phyloP scores from a whole-genome alignment of 2,113 vertebrate species.

The Scytalopus superciliaris region DNA sequence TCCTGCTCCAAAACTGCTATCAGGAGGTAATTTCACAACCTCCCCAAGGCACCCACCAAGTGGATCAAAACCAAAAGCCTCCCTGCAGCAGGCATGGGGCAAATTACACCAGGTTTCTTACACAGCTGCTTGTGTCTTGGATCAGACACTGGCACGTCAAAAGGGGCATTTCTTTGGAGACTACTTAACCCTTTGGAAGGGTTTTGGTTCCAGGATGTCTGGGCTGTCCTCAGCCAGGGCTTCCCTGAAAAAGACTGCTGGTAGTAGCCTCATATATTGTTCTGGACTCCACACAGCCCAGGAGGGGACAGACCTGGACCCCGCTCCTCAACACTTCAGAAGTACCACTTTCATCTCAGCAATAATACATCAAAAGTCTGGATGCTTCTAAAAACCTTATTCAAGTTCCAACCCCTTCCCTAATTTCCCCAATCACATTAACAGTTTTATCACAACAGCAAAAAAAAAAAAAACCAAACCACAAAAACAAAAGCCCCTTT shows the following conservation, averaged over 20 bases:
- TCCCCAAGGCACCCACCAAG: not conserved
- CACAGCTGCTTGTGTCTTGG: not conserved
- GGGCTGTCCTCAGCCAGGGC: not conserved
- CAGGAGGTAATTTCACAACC: not conserved
- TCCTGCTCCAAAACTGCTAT: not conserved
- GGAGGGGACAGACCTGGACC: accelerated
- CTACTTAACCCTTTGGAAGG: not conserved
- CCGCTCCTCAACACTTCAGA: not conserved
- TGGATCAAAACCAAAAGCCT: not conserved
- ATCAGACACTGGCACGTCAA: not conserved
- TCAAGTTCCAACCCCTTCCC: not conserved
- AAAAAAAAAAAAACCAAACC: not conserved
- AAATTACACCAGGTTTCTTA: not conserved
- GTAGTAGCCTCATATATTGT: not conserved
- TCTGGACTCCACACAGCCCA: not conserved
- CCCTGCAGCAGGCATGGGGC: not conserved
- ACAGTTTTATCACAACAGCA: not conserved
- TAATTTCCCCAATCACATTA: not conserved
- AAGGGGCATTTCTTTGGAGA: not conserved
- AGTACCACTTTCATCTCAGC: not conserved
- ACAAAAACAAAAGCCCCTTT: conserved; percentile 27
- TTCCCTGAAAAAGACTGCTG: not conserved
- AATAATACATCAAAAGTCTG: not conserved
- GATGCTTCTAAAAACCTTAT: not conserved
- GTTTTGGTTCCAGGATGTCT: not conserved